phyloP scores from a whole-genome alignment of 2,113 vertebrate species.

The Nerophis lumbriciformis region DNA sequence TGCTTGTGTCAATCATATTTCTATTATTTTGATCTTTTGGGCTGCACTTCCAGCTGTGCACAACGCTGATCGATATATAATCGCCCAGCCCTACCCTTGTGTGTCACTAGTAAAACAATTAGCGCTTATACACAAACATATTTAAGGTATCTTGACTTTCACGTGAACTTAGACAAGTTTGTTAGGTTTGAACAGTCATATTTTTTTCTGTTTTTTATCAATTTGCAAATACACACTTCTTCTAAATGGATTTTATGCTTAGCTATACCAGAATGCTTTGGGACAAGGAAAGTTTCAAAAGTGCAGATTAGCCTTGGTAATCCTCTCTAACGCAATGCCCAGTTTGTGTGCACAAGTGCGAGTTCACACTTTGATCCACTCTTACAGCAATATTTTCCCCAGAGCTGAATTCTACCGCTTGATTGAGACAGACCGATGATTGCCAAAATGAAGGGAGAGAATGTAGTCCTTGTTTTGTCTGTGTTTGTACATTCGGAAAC shows the following conservation, averaged over 20 bases:
- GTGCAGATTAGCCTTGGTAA: slow-evolving; percentile 58
- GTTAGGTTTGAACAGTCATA: not conserved
- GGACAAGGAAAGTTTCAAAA: slow-evolving; percentile 48
- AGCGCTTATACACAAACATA: too few relatives aligned
- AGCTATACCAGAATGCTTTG: slow-evolving; percentile 35
- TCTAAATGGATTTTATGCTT: too few relatives aligned
- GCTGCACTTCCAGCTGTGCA: too few relatives aligned
- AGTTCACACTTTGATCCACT: not conserved
- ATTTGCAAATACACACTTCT: not conserved
- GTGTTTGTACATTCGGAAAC: not conserved
- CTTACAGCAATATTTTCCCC: not conserved
- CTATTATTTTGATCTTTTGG: too few relatives aligned
- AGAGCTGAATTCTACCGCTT: not conserved
- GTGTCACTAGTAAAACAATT: too few relatives aligned
- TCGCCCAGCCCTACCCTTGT: too few relatives aligned
- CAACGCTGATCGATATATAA: too few relatives aligned
- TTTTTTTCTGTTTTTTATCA: not conserved
- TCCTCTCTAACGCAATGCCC: slow-evolving; percentile 40
- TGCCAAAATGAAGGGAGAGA: not conserved
- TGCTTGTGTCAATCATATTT: too few relatives aligned
- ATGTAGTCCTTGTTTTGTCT: too few relatives aligned
- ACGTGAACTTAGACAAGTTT: not conserved
- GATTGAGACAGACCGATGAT: slow-evolving; percentile 10
- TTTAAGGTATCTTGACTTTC: too few relatives aligned
- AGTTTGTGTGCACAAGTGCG: slow-evolving; percentile 6